Evolutionary conservation across 2,888 invertebrate species (phyloP).

Genomic region (Diaphora mendica): DNA sequence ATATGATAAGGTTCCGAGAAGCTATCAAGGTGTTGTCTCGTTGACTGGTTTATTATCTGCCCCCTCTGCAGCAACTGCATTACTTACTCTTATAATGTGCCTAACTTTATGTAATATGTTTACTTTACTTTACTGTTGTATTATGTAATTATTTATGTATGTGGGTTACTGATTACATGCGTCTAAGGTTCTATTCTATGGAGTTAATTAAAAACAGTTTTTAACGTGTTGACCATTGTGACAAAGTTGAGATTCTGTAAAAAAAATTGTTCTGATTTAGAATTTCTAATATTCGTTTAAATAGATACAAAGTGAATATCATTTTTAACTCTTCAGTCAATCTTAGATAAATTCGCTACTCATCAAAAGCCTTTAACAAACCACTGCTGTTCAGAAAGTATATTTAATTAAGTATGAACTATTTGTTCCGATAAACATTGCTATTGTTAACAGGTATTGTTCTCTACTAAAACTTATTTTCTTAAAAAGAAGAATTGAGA

Average conservation of each 20-base stretch:
- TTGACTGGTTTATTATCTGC: constrained; percentile 32
- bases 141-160: constrained; percentile 61
- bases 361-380: not conserved
- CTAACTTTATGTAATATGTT: too few species aligned
- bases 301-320: not conserved
- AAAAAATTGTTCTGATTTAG: not conserved
- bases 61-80: constrained; percentile 51
- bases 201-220: constrained; percentile 24
- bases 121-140: too few species aligned
- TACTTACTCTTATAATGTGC: constrained; percentile 56
- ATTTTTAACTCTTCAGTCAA: not conserved
- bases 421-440: too few species aligned
- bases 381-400: not conserved
- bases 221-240: not conserved
- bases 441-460: too few species aligned
- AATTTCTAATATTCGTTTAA: not conserved
- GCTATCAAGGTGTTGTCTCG: constrained; percentile 25
- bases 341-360: not conserved
- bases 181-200: constrained; percentile 28
- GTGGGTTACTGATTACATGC: constrained; percentile 52
- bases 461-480: too few species aligned
- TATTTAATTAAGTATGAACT: too few species aligned
- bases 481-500: too few species aligned
- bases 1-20: constrained; percentile 53
- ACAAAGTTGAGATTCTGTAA: not conserved